Percentiles rank a stretch among this genome's conserved stretches.
Evolutionary conservation across 2,113 vertebrate species (phyloP).

Genomic region (Gavialis gangeticus): DNA sequence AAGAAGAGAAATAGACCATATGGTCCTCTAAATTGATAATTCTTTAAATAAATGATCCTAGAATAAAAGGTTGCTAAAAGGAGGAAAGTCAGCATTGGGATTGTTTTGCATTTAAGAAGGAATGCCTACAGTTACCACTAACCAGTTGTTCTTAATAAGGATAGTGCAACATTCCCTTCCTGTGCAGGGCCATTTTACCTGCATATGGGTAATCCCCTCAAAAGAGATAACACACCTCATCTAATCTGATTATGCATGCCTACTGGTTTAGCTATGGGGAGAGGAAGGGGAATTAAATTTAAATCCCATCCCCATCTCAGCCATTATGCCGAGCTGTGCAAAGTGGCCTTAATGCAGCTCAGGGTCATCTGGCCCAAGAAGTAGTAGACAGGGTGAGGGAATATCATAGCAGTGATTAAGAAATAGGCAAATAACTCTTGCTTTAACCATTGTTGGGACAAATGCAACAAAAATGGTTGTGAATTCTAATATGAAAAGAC

Average conservation of each 20-base stretch:
- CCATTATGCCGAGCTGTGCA: background rate
- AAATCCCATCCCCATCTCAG: background rate
- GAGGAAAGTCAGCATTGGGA: background rate
- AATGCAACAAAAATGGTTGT: background rate
- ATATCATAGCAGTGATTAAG: background rate
- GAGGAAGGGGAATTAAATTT: background rate
- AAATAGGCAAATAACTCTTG: background rate
- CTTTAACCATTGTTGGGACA: background rate
- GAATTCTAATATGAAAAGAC: background rate
- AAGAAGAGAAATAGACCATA: background rate
- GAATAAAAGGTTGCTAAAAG: background rate
- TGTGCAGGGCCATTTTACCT: background rate
- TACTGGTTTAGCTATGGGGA: conserved; percentile 37
- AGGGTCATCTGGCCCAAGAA: background rate
- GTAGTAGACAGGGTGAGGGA: background rate
- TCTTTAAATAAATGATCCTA: background rate
- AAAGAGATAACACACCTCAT: conserved; percentile 26
- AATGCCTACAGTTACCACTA: background rate
- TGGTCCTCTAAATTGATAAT: background rate
- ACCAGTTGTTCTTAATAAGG: background rate
- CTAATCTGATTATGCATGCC: background rate
- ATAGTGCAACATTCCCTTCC: conserved; percentile 14
- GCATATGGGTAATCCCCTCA: conserved; percentile 21
- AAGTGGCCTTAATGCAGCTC: conserved; percentile 6
- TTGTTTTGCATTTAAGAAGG: conserved; percentile 7